phyloP scores from a whole-genome alignment of 1,140 invertebrate species.

The Drosophila kohkoa region DNA sequence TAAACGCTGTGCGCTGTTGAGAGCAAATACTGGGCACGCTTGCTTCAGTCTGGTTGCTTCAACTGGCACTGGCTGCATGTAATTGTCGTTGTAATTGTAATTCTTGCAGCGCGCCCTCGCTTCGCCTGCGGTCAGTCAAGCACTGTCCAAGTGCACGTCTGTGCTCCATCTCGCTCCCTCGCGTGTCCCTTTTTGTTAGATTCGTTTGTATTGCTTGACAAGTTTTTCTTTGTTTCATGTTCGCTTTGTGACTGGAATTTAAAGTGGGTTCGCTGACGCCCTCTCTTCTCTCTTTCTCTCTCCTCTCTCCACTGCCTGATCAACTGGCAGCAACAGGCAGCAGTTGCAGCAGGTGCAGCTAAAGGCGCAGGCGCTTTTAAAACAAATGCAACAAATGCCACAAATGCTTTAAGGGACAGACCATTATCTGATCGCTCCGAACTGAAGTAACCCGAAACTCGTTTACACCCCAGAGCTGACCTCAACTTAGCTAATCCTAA shows the following conservation, averaged over 20 bases:
- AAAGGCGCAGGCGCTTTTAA: slow-evolving; percentile 67
- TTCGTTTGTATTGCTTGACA: slow-evolving; percentile 56
- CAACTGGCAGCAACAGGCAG: slow-evolving; percentile 24
- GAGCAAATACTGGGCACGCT: slow-evolving; percentile 49
- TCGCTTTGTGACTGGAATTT: slow-evolving; percentile 70
- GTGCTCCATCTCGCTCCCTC: background rate
- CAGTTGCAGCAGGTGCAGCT: slow-evolving; percentile 68
- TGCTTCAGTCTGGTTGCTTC: background rate
- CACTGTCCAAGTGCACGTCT: slow-evolving; percentile 3
- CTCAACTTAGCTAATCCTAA: slow-evolving; percentile 61
- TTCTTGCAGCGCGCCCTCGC: slow-evolving; percentile 60
- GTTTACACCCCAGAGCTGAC: slow-evolving; percentile 51
- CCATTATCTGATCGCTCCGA: slow-evolving; percentile 33
- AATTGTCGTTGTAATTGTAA: slow-evolving; percentile 62
- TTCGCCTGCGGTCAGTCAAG: slow-evolving; percentile 42
- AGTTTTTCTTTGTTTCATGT: slow-evolving; percentile 64
- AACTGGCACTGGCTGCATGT: slow-evolving; percentile 14
- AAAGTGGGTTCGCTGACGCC: slow-evolving; percentile 44
- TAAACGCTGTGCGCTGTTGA: slow-evolving; percentile 3
- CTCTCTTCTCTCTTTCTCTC: background rate
- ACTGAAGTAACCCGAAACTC: slow-evolving; percentile 47
- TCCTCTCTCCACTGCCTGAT: background rate
- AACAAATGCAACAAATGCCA: slow-evolving; percentile 75
- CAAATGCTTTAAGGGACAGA: slow-evolving; percentile 51
- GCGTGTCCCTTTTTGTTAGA: slow-evolving; percentile 73